A percentile compares a stretch with the other conserved stretches of the same genome.
These are phyloP conservation scores for Fratercula arctica DNA, from an alignment of 2,797 vertebrate genomes.

Conservation along the genomic window DNA sequence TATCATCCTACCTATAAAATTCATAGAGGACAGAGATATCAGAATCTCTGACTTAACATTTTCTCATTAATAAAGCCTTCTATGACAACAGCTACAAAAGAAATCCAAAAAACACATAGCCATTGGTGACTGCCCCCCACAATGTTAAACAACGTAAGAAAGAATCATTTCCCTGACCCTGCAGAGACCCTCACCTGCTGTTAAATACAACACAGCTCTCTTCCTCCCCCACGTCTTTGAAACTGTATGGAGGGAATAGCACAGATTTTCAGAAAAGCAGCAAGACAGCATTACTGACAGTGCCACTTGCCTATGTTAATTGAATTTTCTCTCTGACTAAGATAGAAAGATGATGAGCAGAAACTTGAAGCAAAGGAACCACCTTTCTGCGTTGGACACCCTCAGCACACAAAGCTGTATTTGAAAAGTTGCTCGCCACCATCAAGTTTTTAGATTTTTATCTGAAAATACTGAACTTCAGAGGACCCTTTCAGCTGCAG, in stretches of 20 bases:
- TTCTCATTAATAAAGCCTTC: neutral
- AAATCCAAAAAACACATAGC: neutral
- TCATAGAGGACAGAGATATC: neutral
- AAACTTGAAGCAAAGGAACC: neutral
- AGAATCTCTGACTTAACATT: neutral
- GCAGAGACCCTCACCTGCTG: neutral
- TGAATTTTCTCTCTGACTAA: neutral
- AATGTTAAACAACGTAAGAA: neutral
- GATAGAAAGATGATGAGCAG: neutral
- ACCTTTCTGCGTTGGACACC: neutral
- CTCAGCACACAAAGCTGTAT: neutral
- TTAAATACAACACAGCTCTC: neutral
- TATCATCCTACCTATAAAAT: neutral
- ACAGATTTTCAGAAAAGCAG: neutral
- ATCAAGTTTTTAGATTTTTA: neutral
- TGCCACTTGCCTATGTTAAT: neutral
- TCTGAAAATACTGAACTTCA: neutral
- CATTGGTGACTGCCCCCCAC: neutral
- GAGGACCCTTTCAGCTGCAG: neutral
- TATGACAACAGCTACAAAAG: neutral
- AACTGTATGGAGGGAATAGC: neutral
- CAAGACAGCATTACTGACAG: neutral
- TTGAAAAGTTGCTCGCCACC: neutral
- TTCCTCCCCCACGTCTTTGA: neutral
- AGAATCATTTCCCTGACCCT: neutral